Conservation (phyloP, 1,140 invertebrate species). For the Heliconius nattereri region DNA sequence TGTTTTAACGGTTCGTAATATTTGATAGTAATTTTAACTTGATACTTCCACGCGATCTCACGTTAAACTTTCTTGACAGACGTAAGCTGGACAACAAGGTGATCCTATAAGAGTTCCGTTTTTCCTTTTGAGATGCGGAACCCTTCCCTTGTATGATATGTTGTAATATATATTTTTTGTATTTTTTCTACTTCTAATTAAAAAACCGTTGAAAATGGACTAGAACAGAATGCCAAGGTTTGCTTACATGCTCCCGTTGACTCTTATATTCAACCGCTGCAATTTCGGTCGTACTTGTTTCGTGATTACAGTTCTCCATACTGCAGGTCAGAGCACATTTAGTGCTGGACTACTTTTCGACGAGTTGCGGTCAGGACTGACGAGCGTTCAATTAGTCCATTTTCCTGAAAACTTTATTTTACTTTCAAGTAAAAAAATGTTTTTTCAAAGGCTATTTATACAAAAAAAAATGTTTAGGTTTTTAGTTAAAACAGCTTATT, state of each 20-base stretch:
- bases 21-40: too few relatives aligned
- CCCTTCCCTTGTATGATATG: too few relatives aligned
- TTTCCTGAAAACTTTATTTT: not conserved
- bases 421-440: not conserved
- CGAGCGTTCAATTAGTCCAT: conserved; percentile 1
- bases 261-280: conserved; percentile 2
- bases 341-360: conserved; percentile 32
- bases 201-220: too few relatives aligned
- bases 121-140: too few relatives aligned
- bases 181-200: not conserved
- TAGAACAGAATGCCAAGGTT: not conserved
- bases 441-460: too few relatives aligned
- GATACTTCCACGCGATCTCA: too few relatives aligned
- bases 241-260: conserved; percentile 16
- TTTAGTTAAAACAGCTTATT: not conserved
- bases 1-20: too few relatives aligned
- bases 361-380: conserved; percentile 28
- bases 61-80: too few relatives aligned
- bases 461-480: too few relatives aligned
- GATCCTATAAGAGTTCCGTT: too few relatives aligned
- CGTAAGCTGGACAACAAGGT: too few relatives aligned
- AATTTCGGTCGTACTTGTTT: conserved; percentile 20
- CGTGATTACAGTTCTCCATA: conserved; percentile 30
- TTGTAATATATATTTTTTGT: too few relatives aligned
- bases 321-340: conserved; percentile 35